phyloP scores from a whole-genome alignment of 2,113 vertebrate genomes.

The Vulpes lagopus region DNA sequence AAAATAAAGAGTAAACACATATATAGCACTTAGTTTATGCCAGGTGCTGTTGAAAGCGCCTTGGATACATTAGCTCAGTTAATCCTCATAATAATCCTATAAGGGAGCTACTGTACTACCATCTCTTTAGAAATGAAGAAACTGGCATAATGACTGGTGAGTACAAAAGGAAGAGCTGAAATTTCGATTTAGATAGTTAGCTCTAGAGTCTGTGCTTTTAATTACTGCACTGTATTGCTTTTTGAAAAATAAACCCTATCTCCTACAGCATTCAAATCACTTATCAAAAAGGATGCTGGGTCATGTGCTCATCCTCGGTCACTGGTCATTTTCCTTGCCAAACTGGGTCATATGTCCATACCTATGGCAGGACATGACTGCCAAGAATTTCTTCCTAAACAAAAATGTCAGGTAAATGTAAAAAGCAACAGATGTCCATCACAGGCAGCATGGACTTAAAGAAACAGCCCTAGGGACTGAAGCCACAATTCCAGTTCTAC shows the following conservation, averaged over 20 bases:
- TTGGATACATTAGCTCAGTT: not conserved
- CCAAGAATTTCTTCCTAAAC: not conserved
- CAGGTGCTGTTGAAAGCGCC: not conserved
- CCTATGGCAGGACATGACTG: not conserved
- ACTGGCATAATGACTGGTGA: not conserved
- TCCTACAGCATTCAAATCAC: not conserved
- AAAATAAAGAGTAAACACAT: slow-evolving; percentile 3
- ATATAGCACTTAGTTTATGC: not conserved
- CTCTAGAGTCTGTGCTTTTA: not conserved
- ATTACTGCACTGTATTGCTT: not conserved
- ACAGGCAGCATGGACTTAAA: not conserved
- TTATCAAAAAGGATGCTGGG: not conserved
- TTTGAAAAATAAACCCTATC: not conserved
- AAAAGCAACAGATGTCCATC: not conserved
- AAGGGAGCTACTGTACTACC: not conserved
- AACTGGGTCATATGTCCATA: not conserved
- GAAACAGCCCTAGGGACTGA: not conserved
- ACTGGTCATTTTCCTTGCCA: not conserved
- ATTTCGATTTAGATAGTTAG: not conserved
- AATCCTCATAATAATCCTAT: not conserved
- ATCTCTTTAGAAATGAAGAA: not conserved
- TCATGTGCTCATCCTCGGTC: not conserved
- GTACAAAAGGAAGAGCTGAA: not conserved
- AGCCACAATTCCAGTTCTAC: not conserved
- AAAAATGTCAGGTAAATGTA: not conserved